These are phyloP conservation scores for Nebria ingens DNA, from an alignment of 1,140 invertebrate species.

Conservation along the genomic window DNA sequence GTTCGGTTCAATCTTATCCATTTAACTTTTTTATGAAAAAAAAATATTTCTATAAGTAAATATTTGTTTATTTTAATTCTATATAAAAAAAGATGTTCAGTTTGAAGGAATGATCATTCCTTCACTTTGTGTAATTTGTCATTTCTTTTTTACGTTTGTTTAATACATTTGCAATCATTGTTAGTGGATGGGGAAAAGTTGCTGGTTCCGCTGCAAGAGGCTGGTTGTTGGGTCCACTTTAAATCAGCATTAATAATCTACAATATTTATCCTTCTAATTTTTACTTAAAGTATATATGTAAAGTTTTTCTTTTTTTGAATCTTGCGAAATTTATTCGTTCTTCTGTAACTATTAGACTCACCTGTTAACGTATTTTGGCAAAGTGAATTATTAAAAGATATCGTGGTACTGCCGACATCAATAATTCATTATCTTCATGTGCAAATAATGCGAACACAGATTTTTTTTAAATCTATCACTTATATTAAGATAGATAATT, in stretches of 20 bases:
- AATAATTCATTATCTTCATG: too few species aligned
- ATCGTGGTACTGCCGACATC: too few species aligned
- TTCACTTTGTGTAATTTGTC: background rate
- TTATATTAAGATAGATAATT: too few species aligned
- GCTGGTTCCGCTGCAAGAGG: background rate
- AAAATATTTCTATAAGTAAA: background rate
- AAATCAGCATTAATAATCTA: background rate
- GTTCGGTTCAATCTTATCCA: background rate
- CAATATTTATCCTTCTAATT: background rate
- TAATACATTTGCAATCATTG: background rate
- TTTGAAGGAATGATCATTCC: background rate
- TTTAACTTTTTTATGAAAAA: background rate
- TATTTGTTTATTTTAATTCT: background rate
- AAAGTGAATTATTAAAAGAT: background rate
- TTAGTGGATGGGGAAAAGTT: background rate
- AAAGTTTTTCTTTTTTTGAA: background rate
- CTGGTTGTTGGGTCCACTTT: constrained; percentile 6
- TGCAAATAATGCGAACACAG: too few species aligned
- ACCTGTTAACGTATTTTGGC: background rate
- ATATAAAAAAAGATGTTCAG: background rate
- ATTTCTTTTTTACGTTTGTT: background rate
- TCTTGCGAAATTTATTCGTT: background rate
- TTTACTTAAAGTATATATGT: background rate
- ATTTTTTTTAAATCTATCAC: too few species aligned
- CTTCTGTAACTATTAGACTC: background rate